Conservation (phyloP, 2,113 vertebrate species). For the Shinisaurus crocodilurus region DNA sequence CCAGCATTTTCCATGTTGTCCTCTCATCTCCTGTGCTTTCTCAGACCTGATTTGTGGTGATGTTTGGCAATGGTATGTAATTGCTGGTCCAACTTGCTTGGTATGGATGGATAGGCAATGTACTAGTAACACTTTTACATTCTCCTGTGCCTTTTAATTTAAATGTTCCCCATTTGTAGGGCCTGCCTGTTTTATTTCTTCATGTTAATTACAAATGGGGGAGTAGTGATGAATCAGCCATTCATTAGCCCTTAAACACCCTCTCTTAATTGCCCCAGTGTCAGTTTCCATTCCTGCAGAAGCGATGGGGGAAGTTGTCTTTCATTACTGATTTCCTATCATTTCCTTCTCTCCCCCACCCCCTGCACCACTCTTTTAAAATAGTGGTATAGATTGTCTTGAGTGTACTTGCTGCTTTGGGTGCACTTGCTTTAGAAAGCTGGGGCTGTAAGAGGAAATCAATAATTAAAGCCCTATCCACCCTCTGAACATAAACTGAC, state of each 20-base stretch:
- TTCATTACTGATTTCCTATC: neutral
- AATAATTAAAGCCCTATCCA: too few relatives aligned
- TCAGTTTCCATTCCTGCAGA: neutral
- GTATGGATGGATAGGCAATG: neutral
- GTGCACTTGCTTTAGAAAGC: neutral
- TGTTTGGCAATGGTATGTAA: neutral
- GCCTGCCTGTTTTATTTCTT: neutral
- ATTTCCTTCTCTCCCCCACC: neutral
- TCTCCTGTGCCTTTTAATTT: neutral
- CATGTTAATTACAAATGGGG: neutral
- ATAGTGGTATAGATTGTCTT: neutral
- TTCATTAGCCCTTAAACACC: neutral
- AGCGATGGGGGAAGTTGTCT: neutral
- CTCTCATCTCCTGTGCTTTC: neutral
- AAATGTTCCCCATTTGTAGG: neutral
- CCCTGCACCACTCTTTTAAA: neutral
- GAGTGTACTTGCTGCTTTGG: neutral
- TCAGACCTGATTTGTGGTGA: neutral
- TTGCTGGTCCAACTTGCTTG: neutral
- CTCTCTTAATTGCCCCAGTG: neutral
- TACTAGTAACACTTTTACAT: neutral
- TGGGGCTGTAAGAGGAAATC: too few relatives aligned
- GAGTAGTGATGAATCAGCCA: neutral
- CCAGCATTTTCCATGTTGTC: neutral
- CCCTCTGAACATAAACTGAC: neutral